Evolutionary conservation across 2,888 invertebrate species (phyloP).

Genomic region (Taenaris catops): DNA sequence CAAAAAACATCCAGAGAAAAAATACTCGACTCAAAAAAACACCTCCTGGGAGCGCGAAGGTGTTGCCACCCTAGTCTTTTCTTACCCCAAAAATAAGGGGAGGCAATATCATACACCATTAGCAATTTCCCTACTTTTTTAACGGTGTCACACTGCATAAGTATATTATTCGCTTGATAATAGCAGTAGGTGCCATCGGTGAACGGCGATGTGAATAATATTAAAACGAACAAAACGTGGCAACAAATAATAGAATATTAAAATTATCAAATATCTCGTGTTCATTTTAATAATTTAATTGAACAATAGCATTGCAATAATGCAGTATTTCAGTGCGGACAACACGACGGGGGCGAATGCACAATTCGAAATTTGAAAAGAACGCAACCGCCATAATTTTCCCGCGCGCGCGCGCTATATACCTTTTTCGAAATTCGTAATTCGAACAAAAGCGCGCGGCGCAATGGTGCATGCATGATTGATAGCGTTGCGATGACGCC

Average conservation of each 20-base stretch:
- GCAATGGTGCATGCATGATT: slow-evolving; percentile 78
- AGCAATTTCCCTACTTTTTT: slow-evolving; percentile 79
- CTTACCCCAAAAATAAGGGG: slow-evolving; percentile 71
- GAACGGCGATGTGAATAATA: not conserved
- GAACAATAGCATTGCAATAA: slow-evolving; percentile 52
- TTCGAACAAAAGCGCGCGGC: slow-evolving; percentile 72
- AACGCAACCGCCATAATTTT: slow-evolving; percentile 66
- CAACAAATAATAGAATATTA: too few relatives aligned
- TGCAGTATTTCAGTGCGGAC: slow-evolving; percentile 36
- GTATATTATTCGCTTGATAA: slow-evolving; percentile 26
- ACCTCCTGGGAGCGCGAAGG: slow-evolving; percentile 73
- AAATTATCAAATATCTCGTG: too few relatives aligned
- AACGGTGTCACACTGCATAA: slow-evolving; percentile 74
- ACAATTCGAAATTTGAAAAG: slow-evolving; percentile 54
- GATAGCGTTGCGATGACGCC: slow-evolving; percentile 67
- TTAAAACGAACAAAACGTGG: too few relatives aligned
- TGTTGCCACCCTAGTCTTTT: slow-evolving; percentile 73
- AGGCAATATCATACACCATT: slow-evolving; percentile 82
- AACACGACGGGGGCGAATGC: slow-evolving; percentile 46
- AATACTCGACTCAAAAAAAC: slow-evolving; percentile 50
- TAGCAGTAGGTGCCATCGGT: slow-evolving; percentile 3
- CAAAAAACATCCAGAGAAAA: slow-evolving; percentile 49
- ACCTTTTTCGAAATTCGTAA: slow-evolving; percentile 74
- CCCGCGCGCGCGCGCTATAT: slow-evolving; percentile 55
- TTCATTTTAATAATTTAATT: slow-evolving; percentile 59